Base-by-base conservation (phyloP, 1,140 invertebrate genomes). In the Calephelis virginiensis region DNA sequence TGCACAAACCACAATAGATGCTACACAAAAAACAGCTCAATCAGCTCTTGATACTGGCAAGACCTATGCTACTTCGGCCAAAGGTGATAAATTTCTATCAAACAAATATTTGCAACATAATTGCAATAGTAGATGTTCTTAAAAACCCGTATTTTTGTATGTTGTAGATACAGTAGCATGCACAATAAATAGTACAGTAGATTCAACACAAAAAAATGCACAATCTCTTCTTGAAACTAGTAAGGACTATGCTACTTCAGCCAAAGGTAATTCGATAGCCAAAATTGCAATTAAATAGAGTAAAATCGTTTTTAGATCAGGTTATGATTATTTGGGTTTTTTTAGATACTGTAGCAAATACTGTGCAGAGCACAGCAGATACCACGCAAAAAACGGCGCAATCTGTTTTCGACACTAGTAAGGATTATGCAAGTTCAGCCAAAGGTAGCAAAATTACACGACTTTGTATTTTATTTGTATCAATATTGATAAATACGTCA, bases 21-120 rank as follows among this genome's bases (percentile, higher is more conserved):
- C 67, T 0, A 80, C 80, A 68, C 76, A 82, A 73, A 86, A 82
- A 72, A 70, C 71, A 38, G 77, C 77, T 45, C 73, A 80, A 68
- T 72, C 79, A 2, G 76, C 78, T 67, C 45, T 78, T 56, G 80
- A 82, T 62, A 81, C 75, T 45, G 78, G 82, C 14, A 77, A 81
- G 66, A 64, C 73, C 8, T 84, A 78, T 70, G 78, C 76, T 45
- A 64, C 59, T 13, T 65, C 67, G 47, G 78, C 77, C 48, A 79
- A 73, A 85, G 79, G 80, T 81, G 69, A 43, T 28, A 17, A 28
- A 4, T 2, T 2, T 28, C 28, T 28, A 4, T 28, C 28, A 28
- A 28, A 28, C 28, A 28, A 28, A 28, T 28, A 28, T 28, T 28
- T 28, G 28, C 28, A 28, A 28, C 28, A 28, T 28, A 28, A 28